phyloP scores from a whole-genome alignment of 2,888 invertebrate species.

The Leptopterna dolabrata region DNA sequence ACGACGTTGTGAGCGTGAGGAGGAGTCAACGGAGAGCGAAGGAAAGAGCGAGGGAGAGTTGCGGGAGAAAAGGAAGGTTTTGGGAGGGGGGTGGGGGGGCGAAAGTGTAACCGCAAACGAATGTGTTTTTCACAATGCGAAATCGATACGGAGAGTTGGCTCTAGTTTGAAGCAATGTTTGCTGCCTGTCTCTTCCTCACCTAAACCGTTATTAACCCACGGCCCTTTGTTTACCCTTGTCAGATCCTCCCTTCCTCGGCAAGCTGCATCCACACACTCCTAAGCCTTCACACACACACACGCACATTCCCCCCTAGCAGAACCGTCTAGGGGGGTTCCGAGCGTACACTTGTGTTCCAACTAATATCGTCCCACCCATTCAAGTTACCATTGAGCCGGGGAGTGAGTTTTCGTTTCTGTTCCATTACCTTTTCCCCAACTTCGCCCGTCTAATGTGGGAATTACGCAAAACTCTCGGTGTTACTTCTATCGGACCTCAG shows the following conservation, averaged over 20 bases:
- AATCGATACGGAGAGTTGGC: slow-evolving; percentile 25
- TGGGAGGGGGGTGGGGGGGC: neutral
- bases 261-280: neutral
- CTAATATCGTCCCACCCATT: neutral
- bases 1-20: neutral
- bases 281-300: neutral
- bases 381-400: neutral
- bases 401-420: neutral
- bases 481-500: neutral
- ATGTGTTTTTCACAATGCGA: slow-evolving; percentile 13
- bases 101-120: slow-evolving; percentile 3
- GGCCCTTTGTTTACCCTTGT: slow-evolving; percentile 27
- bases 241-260: neutral
- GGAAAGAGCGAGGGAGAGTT: neutral
- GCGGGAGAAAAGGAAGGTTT: neutral
- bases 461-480: neutral
- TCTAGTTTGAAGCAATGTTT: slow-evolving; percentile 27
- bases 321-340: neutral
- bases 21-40: neutral
- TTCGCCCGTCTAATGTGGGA: neutral
- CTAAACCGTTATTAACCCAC: slow-evolving; percentile 29
- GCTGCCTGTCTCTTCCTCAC: slow-evolving; percentile 27
- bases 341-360: neutral
- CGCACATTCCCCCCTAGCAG: neutral
- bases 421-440: neutral